phyloP scores from a whole-genome alignment of 2,113 vertebrate genomes.

The Podocnemis expansa region DNA sequence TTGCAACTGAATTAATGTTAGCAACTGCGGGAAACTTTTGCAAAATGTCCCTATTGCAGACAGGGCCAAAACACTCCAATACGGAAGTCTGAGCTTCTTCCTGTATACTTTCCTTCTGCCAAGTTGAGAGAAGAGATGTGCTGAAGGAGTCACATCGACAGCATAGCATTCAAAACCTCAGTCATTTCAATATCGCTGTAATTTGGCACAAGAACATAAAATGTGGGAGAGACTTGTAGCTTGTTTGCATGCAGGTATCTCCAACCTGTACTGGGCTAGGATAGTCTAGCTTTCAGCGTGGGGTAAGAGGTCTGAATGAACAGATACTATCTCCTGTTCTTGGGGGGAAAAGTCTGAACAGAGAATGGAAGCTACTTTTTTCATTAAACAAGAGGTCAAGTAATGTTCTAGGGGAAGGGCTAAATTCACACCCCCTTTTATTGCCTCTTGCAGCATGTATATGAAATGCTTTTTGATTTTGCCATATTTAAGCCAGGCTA shows the following conservation, averaged over 20 bases:
- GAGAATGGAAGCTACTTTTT: fast-evolving
- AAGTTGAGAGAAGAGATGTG: neutral
- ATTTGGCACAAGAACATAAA: neutral
- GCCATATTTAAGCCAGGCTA: neutral
- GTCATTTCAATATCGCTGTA: neutral
- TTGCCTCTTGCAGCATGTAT: fast-evolving
- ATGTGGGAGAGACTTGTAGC: neutral
- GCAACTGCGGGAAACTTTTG: fast-evolving
- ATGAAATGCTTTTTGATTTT: neutral
- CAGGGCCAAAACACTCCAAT: neutral
- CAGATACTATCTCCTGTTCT: fast-evolving
- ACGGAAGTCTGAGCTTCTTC: fast-evolving
- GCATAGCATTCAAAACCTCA: neutral
- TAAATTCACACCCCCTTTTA: neutral
- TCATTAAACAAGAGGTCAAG: neutral
- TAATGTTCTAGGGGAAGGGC: neutral
- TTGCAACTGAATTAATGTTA: too few species aligned
- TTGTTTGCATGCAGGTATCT: neutral
- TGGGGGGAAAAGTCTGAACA: neutral
- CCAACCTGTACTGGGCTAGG: fast-evolving
- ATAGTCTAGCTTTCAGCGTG: neutral
- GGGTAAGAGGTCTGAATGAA: neutral
- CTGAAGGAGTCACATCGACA: neutral
- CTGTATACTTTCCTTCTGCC: neutral
- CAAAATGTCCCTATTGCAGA: neutral